Conservation (phyloP, 2,797 vertebrate genomes). For the Cyclura pinguis region DNA sequence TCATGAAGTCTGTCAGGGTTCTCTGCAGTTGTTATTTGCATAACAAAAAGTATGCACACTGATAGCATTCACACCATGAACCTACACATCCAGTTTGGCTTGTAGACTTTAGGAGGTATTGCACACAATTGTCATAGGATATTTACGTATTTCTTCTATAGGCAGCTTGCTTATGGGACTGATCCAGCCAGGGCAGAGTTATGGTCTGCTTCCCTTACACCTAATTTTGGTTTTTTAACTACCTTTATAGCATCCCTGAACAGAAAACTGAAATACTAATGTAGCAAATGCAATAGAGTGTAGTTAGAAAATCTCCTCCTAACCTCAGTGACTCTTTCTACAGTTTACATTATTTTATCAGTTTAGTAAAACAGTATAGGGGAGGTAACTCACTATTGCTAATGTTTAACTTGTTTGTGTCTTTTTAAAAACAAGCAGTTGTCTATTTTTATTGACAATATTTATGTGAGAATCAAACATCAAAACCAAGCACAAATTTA, state of each 20-base stretch:
- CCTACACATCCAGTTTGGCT: neutral
- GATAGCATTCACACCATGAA: neutral
- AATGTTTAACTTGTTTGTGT: neutral
- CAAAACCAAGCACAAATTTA: slow-evolving; percentile 48
- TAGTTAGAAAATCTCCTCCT: slow-evolving; percentile 34
- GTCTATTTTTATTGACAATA: slow-evolving; percentile 65
- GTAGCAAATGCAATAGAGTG: slow-evolving; percentile 42
- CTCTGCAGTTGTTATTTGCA: neutral
- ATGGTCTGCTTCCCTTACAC: slow-evolving; percentile 14
- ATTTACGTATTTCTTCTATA: neutral
- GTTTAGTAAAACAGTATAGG: slow-evolving; percentile 33
- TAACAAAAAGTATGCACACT: neutral
- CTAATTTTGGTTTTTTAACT: slow-evolving; percentile 33
- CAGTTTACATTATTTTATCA: slow-evolving; percentile 37
- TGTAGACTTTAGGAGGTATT: neutral
- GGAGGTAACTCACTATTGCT: slow-evolving; percentile 31
- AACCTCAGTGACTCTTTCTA: slow-evolving; percentile 47
- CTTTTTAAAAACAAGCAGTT: slow-evolving; percentile 29
- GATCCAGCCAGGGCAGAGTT: slow-evolving; percentile 7
- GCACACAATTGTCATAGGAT: slow-evolving; percentile 18
- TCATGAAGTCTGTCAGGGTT: neutral
- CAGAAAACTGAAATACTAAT: slow-evolving; percentile 33
- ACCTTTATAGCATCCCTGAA: slow-evolving; percentile 43
- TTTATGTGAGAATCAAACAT: slow-evolving; percentile 33
- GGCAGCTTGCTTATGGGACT: slow-evolving; percentile 20